Evolutionary conservation across 2,888 invertebrate species (phyloP), one percentile per base, ranked within the genome.

Genomic region (Laothoe populi): DNA sequence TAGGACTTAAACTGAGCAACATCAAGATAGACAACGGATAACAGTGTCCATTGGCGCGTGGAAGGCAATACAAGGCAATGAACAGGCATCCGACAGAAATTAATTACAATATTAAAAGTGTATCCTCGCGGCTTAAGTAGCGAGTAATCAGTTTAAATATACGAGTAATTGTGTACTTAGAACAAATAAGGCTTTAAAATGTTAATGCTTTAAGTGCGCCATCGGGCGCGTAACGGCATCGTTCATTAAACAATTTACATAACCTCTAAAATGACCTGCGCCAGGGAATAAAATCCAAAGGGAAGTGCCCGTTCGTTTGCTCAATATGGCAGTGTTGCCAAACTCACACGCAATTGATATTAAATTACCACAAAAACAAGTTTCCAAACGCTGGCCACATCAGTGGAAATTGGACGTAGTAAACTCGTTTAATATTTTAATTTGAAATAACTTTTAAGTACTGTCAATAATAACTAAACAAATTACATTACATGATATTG

Each of bases 211-310:
- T 82, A 84, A 88, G 87, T 87, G 85, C 83, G 81, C 84, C 83
- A 81, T 86, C 77, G 83, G 79, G 77, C 72, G 71, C 70, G 79
- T 78, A 81, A 83, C 79, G 79, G 81, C 75, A 78, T 70, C 82
- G 81, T 85, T 86, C 79, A 83, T 86, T 85, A 83, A 87, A 87
- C 87, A 86, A 88, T 90, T 88, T 87, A 87, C 87, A 87, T 87
- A 87, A 83, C 82, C 79, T 80, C 79, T 75, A 69, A 76, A 72
- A 74, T 71, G 35, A 46, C 66, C 66, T 70, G 66, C 65, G 31
- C 31, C 31, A 31, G 7, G 38, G 10, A 38, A 1, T 38, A 38
- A 38, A 38, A 38, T 11, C 13, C 5, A 3, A 10, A 2, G 38
- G 13, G 11, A 38, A 8, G 4, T 26, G 4, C 3, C 26, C 3